Conservation (phyloP, 2,888 invertebrate species). For the Xestia xanthographa region DNA sequence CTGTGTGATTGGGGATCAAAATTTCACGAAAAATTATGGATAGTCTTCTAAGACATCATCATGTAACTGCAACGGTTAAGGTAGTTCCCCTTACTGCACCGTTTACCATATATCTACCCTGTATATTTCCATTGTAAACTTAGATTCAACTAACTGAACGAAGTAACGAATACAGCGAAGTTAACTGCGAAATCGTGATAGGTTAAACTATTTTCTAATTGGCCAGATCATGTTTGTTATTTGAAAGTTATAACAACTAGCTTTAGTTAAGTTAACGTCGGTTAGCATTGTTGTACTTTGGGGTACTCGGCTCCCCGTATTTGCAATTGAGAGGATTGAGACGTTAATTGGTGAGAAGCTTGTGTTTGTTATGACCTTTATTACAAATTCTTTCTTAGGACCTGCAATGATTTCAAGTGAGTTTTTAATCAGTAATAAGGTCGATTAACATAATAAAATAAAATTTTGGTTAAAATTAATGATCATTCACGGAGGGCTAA, state of each 20-base stretch:
- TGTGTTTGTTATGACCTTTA: not conserved
- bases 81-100: too few relatives aligned
- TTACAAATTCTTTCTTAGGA: too few relatives aligned
- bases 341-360: slow-evolving; percentile 13
- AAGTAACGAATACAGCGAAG: slow-evolving; percentile 6
- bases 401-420: too few relatives aligned
- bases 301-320: not conserved
- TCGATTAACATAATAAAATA: too few relatives aligned
- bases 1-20: too few relatives aligned
- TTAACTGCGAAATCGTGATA: slow-evolving; percentile 59
- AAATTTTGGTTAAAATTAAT: too few relatives aligned
- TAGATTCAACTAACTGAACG: slow-evolving; percentile 6
- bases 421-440: too few relatives aligned
- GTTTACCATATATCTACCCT: too few relatives aligned
- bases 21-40: too few relatives aligned
- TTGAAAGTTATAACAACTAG: slow-evolving; percentile 53
- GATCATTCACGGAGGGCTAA: not conserved
- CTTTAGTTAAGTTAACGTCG: not conserved
- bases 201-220: slow-evolving; percentile 57
- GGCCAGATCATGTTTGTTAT: slow-evolving; percentile 51
- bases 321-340: not conserved
- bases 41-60: too few relatives aligned
- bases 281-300: slow-evolving; percentile 17
- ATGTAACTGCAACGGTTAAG: too few relatives aligned
- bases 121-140: not conserved